phyloP scores from a whole-genome alignment of 2,888 invertebrate genomes.

The Cryptocephalus primarius region DNA sequence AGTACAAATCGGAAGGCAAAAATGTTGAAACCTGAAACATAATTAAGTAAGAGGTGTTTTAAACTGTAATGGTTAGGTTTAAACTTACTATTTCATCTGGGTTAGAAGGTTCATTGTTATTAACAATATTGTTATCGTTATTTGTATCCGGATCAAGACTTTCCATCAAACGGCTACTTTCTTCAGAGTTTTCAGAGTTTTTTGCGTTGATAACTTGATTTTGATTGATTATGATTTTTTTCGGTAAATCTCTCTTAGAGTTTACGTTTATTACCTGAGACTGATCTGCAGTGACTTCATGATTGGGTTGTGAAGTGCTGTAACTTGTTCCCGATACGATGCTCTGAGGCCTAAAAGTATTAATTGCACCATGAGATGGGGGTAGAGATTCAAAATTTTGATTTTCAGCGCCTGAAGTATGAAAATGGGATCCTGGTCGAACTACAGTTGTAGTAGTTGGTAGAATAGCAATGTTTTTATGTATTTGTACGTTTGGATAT shows the following conservation, averaged over 20 bases:
- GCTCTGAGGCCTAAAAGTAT: too few species aligned
- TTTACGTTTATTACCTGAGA: background rate
- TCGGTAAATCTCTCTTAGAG: too few species aligned
- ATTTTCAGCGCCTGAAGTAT: too few species aligned
- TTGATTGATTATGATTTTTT: background rate
- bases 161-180: background rate
- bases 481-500: background rate
- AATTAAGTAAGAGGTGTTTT: too few species aligned
- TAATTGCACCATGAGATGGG: too few species aligned
- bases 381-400: too few species aligned
- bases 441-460: too few species aligned
- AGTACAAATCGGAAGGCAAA: background rate
- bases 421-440: too few species aligned
- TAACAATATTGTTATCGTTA: background rate
- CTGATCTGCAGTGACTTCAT: too few species aligned
- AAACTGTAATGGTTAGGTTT: background rate
- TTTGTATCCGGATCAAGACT: background rate
- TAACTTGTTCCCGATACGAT: too few species aligned
- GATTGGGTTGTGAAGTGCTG: too few species aligned
- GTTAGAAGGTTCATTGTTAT: background rate
- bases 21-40: constrained; percentile 3
- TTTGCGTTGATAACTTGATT: background rate
- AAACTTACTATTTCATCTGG: constrained; percentile 1
- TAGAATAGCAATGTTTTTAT: too few species aligned
- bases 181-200: background rate